Evolutionary conservation across 2,888 invertebrate genomes (phyloP).

Genomic region (Cepaea hortensis): DNA sequence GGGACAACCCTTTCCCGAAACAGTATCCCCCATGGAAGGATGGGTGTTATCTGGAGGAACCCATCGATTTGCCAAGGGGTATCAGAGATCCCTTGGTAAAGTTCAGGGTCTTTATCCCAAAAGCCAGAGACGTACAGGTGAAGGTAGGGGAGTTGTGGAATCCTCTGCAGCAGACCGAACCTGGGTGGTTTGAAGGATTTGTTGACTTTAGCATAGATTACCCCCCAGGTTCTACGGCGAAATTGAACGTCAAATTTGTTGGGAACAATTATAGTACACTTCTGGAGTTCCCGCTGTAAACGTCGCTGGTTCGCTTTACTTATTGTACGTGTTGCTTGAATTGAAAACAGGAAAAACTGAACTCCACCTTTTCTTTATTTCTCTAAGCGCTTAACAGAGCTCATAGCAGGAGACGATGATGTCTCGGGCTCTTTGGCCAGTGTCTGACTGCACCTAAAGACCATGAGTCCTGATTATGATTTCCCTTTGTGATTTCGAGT

Average conservation of each 20-base stretch:
- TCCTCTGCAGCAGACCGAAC: constrained; percentile 59
- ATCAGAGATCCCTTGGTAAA: constrained; percentile 57
- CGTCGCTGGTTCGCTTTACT: no score
- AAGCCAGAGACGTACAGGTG: constrained; percentile 63
- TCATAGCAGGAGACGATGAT: no score
- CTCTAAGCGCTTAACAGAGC: no score
- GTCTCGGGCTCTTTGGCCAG: no score
- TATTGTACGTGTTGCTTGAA: no score
- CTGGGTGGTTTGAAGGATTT: constrained; percentile 61
- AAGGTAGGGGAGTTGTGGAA: constrained; percentile 69
- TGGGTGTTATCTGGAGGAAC: constrained; percentile 64
- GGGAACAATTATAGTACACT: constrained; percentile 64
- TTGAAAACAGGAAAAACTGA: no score
- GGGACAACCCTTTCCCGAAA: constrained; percentile 64
- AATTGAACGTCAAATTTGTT: constrained; percentile 66
- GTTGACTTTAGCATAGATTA: constrained; percentile 63
- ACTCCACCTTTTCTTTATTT: no score
- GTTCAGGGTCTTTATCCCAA: constrained; percentile 64
- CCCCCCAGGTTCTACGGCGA: constrained; percentile 63
- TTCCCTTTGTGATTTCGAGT: no score
- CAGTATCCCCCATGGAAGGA: constrained; percentile 70
- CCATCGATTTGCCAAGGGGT: constrained; percentile 62
- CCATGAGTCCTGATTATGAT: no score
- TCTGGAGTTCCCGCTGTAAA: constrained; percentile 65
- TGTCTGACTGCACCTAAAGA: no score